Percentiles rank a stretch among this genome's conserved stretches.
These are phyloP conservation scores for Gymnocheta viridis DNA, from an alignment of 2,888 invertebrate species.

Conservation along the genomic window DNA sequence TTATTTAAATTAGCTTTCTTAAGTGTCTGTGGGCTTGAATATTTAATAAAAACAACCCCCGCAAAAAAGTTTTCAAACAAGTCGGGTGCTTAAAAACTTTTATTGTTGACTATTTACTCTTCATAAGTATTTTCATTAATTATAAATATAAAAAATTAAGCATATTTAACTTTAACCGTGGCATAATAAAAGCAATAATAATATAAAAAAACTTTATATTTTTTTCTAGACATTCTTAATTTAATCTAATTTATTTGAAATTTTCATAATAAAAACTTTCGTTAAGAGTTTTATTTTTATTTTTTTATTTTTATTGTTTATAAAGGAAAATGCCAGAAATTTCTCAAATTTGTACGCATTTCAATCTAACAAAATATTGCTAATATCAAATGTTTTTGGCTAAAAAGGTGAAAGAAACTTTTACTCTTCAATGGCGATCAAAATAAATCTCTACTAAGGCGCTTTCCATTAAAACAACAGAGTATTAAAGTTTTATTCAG, in stretches of 20 bases:
- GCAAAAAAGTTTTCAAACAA: no score
- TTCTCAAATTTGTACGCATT: background rate
- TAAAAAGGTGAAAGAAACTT: background rate
- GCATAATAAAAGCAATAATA: background rate
- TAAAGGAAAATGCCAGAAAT: background rate
- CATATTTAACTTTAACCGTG: background rate
- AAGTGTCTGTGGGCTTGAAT: no score
- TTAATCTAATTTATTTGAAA: background rate
- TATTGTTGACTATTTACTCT: background rate
- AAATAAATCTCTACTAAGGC: background rate
- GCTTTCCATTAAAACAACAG: background rate
- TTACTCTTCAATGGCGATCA: background rate
- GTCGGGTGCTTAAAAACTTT: background rate
- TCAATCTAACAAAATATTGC: background rate
- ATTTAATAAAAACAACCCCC: background rate
- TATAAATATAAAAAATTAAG: background rate
- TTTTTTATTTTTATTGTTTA: background rate
- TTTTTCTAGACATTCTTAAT: background rate
- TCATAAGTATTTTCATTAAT: background rate
- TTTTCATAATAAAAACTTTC: background rate
- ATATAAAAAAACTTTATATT: no score
- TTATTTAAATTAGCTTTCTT: no score
- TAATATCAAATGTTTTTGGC: background rate
- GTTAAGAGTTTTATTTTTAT: background rate
- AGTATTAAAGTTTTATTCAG: background rate